phyloP scores from a whole-genome alignment of 2,888 invertebrate genomes.

The Bugula neritina region DNA sequence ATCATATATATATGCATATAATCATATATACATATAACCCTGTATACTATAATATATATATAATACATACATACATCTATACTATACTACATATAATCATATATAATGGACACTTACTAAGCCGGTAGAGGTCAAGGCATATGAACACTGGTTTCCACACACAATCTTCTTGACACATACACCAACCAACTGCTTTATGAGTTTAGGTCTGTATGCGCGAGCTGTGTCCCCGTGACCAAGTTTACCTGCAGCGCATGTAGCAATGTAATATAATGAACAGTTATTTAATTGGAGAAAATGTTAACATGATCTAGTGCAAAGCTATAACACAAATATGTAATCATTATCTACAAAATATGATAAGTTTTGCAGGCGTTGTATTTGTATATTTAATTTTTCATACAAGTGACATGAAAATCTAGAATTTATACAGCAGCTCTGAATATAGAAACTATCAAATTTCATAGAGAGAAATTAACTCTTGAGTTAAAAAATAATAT shows the following conservation, averaged over 20 bases:
- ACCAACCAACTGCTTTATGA: slow-evolving; percentile 60
- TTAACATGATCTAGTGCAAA: too few relatives aligned
- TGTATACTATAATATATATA: neutral
- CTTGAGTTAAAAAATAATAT: too few relatives aligned
- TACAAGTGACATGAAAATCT: too few relatives aligned
- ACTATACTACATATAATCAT: neutral
- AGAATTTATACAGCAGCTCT: too few relatives aligned
- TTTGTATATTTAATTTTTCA: too few relatives aligned
- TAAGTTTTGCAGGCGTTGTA: too few relatives aligned
- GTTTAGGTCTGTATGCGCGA: slow-evolving; percentile 59
- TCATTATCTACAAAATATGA: too few relatives aligned
- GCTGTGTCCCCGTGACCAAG: slow-evolving; percentile 55
- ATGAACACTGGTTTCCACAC: slow-evolving; percentile 63
- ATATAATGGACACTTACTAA: slow-evolving; percentile 55
- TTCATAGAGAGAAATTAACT: too few relatives aligned
- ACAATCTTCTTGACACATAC: slow-evolving; percentile 60
- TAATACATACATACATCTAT: neutral
- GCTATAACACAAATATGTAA: too few relatives aligned
- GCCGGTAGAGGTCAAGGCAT: slow-evolving; percentile 62
- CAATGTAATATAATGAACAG: too few relatives aligned
- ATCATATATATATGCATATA: neutral
- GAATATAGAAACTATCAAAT: too few relatives aligned
- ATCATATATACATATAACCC: neutral
- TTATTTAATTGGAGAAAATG: too few relatives aligned
- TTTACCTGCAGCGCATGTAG: slow-evolving; percentile 42